Percentiles rank a stretch among this genome's conserved stretches.
These are phyloP conservation scores for Ceyx erithaca DNA, from an alignment of 2,797 vertebrate genomes.

Conservation along the genomic window DNA sequence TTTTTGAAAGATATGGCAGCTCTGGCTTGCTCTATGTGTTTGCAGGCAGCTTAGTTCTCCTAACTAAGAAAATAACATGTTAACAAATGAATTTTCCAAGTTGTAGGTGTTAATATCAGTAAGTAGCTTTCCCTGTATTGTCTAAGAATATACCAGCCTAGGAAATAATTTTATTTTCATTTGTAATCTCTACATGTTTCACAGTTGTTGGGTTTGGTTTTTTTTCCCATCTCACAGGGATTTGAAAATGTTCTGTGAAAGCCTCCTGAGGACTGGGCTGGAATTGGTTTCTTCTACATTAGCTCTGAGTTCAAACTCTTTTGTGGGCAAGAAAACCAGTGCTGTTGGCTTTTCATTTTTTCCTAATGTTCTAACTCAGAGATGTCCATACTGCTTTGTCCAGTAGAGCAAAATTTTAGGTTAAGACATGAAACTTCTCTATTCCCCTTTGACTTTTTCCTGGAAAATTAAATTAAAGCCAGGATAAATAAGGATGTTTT, in stretches of 20 bases:
- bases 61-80: background rate
- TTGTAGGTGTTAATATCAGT: background rate
- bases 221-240: background rate
- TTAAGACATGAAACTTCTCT: background rate
- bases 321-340: background rate
- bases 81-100: slow-evolving; percentile 10
- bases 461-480: background rate
- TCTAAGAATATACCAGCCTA: background rate
- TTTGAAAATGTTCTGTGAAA: slow-evolving; percentile 27
- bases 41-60: background rate
- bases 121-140: background rate
- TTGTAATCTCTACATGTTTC: background rate
- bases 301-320: slow-evolving; percentile 6
- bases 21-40: background rate
- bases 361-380: background rate
- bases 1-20: background rate
- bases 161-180: background rate
- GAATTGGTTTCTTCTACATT: background rate
- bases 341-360: background rate
- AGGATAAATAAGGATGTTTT: background rate
- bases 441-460: background rate
- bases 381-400: background rate
- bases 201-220: background rate
- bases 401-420: background rate
- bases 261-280: background rate